These are phyloP conservation scores for Acrobasis repandana DNA, from an alignment of 2,888 invertebrate species.

Conservation along the genomic window DNA sequence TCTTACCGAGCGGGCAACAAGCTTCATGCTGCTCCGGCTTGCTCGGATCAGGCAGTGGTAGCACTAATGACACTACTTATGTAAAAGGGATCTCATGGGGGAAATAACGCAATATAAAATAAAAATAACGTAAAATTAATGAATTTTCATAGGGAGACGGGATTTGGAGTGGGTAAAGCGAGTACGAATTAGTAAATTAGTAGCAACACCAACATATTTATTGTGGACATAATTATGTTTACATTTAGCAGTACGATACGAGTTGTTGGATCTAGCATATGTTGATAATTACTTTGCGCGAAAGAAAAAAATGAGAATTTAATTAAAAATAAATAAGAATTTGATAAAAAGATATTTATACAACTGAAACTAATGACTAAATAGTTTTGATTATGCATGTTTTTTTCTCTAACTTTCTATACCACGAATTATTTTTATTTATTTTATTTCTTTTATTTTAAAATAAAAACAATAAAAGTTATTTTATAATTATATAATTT, in stretches of 20 bases:
- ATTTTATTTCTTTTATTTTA: too few species aligned
- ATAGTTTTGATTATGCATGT: background rate
- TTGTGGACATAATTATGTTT: conserved; percentile 58
- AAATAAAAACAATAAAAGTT: background rate
- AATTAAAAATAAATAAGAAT: background rate
- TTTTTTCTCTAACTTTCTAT: too few species aligned
- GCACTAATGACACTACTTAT: conserved; percentile 86
- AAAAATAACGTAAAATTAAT: conserved; percentile 52
- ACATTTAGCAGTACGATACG: conserved; percentile 53
- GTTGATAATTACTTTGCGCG: background rate
- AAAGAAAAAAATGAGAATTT: background rate
- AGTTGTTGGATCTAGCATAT: conserved; percentile 41
- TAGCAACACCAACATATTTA: conserved; percentile 67
- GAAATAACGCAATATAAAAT: conserved; percentile 71
- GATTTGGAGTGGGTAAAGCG: conserved; percentile 75
- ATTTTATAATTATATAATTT: background rate
- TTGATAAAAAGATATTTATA: background rate
- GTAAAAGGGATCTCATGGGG: conserved; percentile 64
- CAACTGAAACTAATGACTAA: background rate
- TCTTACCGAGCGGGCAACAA: conserved; percentile 94
- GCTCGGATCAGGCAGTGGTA: conserved; percentile 93
- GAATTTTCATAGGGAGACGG: conserved; percentile 54
- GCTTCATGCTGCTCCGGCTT: conserved; percentile 95
- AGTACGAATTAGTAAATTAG: conserved; percentile 82
- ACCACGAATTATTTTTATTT: too few species aligned